These are phyloP conservation scores for Fragariocoptes setiger DNA, from an alignment of 1,140 invertebrate species.

Conservation along the genomic window DNA sequence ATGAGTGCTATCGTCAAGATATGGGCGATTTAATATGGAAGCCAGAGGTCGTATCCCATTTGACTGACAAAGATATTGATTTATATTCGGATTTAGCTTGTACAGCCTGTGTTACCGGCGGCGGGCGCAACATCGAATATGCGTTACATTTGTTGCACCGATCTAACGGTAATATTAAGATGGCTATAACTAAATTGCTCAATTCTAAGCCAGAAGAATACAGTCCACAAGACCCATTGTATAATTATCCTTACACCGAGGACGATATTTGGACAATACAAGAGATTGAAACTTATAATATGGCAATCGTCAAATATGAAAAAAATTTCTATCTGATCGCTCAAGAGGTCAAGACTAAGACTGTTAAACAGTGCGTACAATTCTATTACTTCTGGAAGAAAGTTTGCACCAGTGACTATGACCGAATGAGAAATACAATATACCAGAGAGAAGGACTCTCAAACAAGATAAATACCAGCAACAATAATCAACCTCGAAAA, in stretches of 20 bases:
- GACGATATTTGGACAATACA: conserved; percentile 43
- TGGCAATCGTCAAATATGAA: conserved; percentile 51
- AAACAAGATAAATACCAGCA: conserved; percentile 3
- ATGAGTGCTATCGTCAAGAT: conserved; percentile 9
- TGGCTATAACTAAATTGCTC: conserved; percentile 51
- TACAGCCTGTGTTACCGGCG: conserved; percentile 23
- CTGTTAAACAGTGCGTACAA: conserved; percentile 68
- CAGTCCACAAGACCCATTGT: conserved; percentile 33
- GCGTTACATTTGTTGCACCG: conserved; percentile 61
- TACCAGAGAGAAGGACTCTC: conserved; percentile 15
- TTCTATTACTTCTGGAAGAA: conserved; percentile 99
- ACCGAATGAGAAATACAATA: conserved; percentile 24
- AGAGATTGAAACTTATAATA: conserved; percentile 59
- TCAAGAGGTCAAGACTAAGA: conserved; percentile 52
- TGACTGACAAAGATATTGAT: conserved; percentile 12
- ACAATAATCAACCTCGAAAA: background rate
- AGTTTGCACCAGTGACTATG: conserved; percentile 52
- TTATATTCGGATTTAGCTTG: conserved; percentile 43
- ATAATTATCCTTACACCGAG: conserved; percentile 34
- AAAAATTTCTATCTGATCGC: conserved; percentile 74
- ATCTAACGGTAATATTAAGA: conserved; percentile 50
- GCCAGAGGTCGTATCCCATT: background rate
- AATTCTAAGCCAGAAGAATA: conserved; percentile 34
- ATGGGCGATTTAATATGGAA: conserved; percentile 15
- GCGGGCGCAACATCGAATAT: conserved; percentile 70